phyloP scores from a whole-genome alignment of 2,113 vertebrate genomes.

The Cichladusa arquata region DNA sequence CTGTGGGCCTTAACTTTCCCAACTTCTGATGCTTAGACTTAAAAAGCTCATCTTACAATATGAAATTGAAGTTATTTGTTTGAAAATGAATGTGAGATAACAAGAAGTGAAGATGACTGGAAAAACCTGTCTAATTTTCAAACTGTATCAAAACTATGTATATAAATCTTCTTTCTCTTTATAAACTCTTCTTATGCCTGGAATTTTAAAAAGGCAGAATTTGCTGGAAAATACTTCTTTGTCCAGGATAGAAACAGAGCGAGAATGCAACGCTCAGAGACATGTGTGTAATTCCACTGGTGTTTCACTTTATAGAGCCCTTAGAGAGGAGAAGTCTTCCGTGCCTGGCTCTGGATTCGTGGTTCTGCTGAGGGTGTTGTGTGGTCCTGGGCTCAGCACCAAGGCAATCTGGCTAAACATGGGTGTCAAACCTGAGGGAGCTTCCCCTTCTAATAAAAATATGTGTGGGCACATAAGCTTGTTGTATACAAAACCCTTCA shows the following conservation, averaged over 20 bases:
- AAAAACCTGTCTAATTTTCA: neutral
- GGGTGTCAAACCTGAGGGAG: neutral
- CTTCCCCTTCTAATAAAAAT: neutral
- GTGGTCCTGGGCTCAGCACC: neutral
- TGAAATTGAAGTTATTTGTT: neutral
- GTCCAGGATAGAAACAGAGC: neutral
- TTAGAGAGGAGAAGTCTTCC: neutral
- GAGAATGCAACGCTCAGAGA: neutral
- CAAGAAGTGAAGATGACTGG: neutral
- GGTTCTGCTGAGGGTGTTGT: conserved; percentile 67
- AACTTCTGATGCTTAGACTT: neutral
- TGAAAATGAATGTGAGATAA: neutral
- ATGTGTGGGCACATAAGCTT: neutral
- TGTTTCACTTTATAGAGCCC: neutral
- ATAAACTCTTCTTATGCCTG: neutral
- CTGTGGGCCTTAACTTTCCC: neutral
- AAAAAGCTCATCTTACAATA: neutral
- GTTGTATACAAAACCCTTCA: neutral
- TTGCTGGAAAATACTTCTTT: neutral
- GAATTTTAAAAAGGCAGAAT: neutral
- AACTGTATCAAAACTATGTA: neutral
- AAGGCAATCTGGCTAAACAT: neutral
- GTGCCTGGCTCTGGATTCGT: conserved; percentile 67
- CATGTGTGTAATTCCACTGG: neutral
- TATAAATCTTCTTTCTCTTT: neutral